Evolutionary conservation across 2,113 vertebrate species (phyloP).

Genomic region (Heliornis fulica): DNA sequence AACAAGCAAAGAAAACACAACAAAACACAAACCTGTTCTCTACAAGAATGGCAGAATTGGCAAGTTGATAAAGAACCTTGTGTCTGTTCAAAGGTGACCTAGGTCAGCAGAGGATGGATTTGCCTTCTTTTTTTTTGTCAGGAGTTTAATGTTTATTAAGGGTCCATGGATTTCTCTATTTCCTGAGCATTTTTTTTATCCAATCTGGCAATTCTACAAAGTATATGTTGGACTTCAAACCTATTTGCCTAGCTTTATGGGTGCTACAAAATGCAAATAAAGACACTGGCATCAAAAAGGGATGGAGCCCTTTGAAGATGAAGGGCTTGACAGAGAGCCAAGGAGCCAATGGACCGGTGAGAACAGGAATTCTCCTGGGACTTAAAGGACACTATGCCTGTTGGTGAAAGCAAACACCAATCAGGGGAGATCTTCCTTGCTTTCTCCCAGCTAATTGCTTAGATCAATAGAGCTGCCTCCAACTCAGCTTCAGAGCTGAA

Average conservation of each 20-base stretch:
- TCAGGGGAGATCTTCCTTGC: neutral
- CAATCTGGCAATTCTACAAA: conserved; percentile 40
- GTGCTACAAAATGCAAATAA: conserved; percentile 12
- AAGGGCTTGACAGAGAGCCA: conserved; percentile 11
- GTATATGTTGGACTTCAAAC: neutral
- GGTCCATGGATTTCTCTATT: neutral
- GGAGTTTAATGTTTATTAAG: conserved; percentile 15
- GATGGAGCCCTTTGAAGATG: conserved; percentile 16
- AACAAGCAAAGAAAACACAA: neutral
- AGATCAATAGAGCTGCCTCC: neutral
- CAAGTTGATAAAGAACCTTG: neutral
- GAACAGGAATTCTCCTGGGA: neutral
- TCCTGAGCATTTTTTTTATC: neutral
- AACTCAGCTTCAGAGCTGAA: neutral
- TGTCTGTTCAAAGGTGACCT: conserved; percentile 28
- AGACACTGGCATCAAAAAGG: neutral
- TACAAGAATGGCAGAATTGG: neutral
- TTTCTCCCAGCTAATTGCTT: neutral
- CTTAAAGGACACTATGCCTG: neutral
- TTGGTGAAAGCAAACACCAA: neutral
- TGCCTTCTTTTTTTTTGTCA: neutral
- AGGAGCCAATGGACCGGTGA: neutral
- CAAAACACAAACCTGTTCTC: neutral
- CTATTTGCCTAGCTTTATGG: neutral
- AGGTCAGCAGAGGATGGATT: conserved; percentile 4